phyloP scores from a whole-genome alignment of 2,113 vertebrate genomes.

The Callorhinus ursinus region DNA sequence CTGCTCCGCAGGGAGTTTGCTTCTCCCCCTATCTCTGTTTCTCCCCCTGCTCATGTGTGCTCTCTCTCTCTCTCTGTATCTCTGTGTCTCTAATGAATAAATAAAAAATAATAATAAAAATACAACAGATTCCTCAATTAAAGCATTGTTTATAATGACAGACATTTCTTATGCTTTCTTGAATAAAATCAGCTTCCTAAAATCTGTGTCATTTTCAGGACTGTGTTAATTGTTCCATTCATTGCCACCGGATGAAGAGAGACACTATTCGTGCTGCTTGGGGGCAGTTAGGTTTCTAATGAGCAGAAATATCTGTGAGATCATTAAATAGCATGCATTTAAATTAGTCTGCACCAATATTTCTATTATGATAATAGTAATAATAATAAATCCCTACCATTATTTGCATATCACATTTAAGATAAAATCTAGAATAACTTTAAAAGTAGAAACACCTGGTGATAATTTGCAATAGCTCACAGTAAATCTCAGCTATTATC shows the following conservation, averaged over 20 bases:
- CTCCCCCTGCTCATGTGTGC: no score
- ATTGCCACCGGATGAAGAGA: not conserved
- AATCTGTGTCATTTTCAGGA: slow-evolving; percentile 1
- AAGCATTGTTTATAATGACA: not conserved
- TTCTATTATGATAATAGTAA: slow-evolving; percentile 15
- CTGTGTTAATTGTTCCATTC: not conserved
- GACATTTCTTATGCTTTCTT: not conserved
- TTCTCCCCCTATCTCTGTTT: no score
- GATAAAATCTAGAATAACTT: slow-evolving; percentile 54
- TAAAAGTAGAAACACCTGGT: slow-evolving; percentile 57
- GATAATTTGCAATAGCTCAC: slow-evolving; percentile 43
- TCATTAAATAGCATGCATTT: not conserved
- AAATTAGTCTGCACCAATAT: not conserved
- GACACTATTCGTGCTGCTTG: not conserved
- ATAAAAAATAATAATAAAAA: not conserved
- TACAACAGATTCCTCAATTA: not conserved
- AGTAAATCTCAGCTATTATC: slow-evolving; percentile 58
- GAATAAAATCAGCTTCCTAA: slow-evolving; percentile 34
- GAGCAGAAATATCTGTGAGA: not conserved
- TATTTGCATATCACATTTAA: slow-evolving; percentile 65
- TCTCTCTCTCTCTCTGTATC: no score
- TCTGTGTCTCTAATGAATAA: no score
- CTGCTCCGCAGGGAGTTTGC: no score
- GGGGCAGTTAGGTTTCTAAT: not conserved
- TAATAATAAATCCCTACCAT: not conserved